Conservation (phyloP, 2,113 vertebrate genomes). For the Gila orcuttii region DNA sequence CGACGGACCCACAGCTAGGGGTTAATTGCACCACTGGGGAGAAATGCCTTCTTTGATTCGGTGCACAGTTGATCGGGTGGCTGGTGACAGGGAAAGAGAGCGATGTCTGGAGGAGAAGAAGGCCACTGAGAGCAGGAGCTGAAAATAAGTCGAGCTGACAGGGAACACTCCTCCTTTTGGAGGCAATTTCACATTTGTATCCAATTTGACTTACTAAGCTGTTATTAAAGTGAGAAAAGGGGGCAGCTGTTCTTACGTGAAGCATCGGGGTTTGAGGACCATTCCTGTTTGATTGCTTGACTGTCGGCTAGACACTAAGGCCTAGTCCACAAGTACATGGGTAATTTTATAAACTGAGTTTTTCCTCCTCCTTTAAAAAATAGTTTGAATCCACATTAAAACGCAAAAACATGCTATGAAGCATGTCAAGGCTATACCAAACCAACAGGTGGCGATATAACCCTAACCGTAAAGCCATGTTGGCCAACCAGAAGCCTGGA, state of each 20-base stretch:
- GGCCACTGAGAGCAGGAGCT: constrained; percentile 45
- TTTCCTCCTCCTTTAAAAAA: too few relatives aligned
- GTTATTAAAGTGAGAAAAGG: constrained; percentile 38
- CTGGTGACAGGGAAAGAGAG: constrained; percentile 49
- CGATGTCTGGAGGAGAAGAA: constrained; percentile 44
- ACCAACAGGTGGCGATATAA: too few relatives aligned
- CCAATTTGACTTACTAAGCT: constrained; percentile 48
- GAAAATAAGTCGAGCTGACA: constrained; percentile 50
- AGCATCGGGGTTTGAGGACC: background rate
- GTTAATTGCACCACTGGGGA: constrained; percentile 58
- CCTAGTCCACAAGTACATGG: too few relatives aligned
- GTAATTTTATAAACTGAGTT: too few relatives aligned
- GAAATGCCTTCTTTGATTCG: constrained; percentile 54
- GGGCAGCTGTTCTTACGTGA: constrained; percentile 31
- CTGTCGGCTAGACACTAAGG: background rate
- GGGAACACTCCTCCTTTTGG: constrained; percentile 35
- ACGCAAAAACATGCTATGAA: too few relatives aligned
- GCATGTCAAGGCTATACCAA: too few relatives aligned
- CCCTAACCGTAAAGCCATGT: too few relatives aligned
- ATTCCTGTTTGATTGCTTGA: background rate
- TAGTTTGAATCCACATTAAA: too few relatives aligned
- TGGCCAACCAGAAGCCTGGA: too few relatives aligned
- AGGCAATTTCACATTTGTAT: constrained; percentile 46
- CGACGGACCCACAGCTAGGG: constrained; percentile 49
- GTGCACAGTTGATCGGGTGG: constrained; percentile 51